phyloP scores from a whole-genome alignment of 1,140 invertebrate species.

The Neuroterus valhalla region DNA sequence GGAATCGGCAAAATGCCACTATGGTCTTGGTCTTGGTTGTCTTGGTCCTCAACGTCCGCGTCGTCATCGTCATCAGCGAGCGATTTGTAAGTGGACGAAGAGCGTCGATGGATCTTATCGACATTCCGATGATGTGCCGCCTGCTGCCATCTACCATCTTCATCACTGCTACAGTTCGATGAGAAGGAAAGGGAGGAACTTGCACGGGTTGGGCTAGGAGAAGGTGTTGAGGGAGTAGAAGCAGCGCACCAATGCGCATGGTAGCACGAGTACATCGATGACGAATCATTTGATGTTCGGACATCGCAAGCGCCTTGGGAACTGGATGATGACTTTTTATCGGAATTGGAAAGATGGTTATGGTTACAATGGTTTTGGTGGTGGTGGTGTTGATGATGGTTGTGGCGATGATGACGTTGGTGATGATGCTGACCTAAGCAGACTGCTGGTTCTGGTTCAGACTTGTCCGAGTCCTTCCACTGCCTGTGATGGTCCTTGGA shows the following conservation, averaged over 20 bases:
- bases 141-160: slow-evolving; percentile 57
- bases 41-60: slow-evolving; percentile 55
- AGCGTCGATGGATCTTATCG: slow-evolving; percentile 43
- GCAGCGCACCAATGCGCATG: slow-evolving; percentile 70
- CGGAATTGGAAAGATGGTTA: slow-evolving; percentile 51
- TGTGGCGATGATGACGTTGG: slow-evolving; percentile 53
- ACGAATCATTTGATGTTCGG: slow-evolving; percentile 59
- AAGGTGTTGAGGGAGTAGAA: slow-evolving; percentile 64
- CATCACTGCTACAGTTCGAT: slow-evolving; percentile 68
- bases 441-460: slow-evolving; percentile 62
- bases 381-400: slow-evolving; percentile 42
- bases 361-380: slow-evolving; percentile 54
- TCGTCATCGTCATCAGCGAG: slow-evolving; percentile 44
- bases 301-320: slow-evolving; percentile 50
- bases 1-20: slow-evolving; percentile 71
- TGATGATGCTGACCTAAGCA: slow-evolving; percentile 70
- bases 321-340: slow-evolving; percentile 57
- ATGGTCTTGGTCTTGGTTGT: slow-evolving; percentile 68
- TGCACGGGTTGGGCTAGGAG: slow-evolving; percentile 60
- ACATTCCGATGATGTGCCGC: slow-evolving; percentile 42
- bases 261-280: slow-evolving; percentile 71
- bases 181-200: slow-evolving; percentile 66
- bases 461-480: slow-evolving; percentile 59
- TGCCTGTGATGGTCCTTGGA: slow-evolving; percentile 63
- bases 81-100: slow-evolving; percentile 51